phyloP scores from a whole-genome alignment of 2,113 vertebrate species.

The Martes martes region DNA sequence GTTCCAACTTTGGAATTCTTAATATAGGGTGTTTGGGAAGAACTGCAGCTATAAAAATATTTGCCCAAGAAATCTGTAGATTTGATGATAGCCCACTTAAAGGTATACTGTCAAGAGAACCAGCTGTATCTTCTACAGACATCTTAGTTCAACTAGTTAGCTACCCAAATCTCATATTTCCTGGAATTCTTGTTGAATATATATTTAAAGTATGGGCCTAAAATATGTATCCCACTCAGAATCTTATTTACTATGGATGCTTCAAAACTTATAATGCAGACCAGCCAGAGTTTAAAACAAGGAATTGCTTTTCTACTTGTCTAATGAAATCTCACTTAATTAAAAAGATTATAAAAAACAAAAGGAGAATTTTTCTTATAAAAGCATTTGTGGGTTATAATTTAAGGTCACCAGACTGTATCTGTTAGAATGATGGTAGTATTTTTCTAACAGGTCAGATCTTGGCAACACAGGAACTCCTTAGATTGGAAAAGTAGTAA shows the following conservation, averaged over 20 bases:
- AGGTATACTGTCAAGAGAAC: neutral
- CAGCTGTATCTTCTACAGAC: neutral
- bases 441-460: neutral
- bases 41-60: neutral
- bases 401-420: neutral
- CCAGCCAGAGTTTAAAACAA: neutral
- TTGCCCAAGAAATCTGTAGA: neutral
- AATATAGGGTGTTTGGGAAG: neutral
- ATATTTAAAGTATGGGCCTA: neutral
- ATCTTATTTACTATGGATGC: neutral
- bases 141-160: neutral
- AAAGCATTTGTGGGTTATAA: constrained; percentile 29
- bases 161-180: neutral
- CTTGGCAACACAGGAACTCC: constrained; percentile 15
- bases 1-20: constrained; percentile 23
- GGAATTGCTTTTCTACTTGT: neutral
- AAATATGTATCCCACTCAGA: neutral
- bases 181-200: constrained; percentile 10
- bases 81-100: neutral
- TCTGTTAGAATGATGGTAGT: neutral
- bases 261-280: constrained; percentile 12
- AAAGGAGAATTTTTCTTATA: neutral
- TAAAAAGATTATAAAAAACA: neutral
- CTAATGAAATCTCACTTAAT: constrained; percentile 37
- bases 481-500: neutral